Evolutionary conservation across 2,797 vertebrate genomes (phyloP).

Genomic region (Schizopygopsis malacanthus): DNA sequence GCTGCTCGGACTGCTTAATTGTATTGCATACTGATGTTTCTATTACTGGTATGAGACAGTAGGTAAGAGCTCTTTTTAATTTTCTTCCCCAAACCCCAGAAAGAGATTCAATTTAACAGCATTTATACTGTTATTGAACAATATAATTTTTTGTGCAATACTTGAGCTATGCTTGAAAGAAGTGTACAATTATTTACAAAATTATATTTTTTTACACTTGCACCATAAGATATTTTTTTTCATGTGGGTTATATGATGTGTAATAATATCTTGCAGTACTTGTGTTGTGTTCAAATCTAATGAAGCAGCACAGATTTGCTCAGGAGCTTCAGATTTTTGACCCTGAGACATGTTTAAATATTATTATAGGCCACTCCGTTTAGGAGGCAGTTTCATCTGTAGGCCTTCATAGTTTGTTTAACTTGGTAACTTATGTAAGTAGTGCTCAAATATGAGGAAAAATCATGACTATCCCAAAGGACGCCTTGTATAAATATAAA

Average conservation of each 20-base stretch:
- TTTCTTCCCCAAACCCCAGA: too few species aligned
- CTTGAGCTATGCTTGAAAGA: not conserved
- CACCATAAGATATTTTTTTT: conserved; percentile 7
- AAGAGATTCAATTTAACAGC: too few species aligned
- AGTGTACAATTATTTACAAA: not conserved
- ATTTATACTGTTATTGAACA: too few species aligned
- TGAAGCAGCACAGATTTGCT: conserved; percentile 63
- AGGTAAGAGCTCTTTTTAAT: too few species aligned
- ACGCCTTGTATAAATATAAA: conserved; percentile 28
- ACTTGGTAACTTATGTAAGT: conserved; percentile 73
- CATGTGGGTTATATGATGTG: conserved; percentile 49
- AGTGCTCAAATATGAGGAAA: conserved; percentile 65
- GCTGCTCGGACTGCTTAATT: too few species aligned
- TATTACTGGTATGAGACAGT: not conserved
- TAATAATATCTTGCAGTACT: conserved; percentile 18
- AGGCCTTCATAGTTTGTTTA: conserved; percentile 68
- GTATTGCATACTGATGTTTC: too few species aligned
- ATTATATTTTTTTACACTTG: not conserved
- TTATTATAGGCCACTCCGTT: conserved; percentile 72
- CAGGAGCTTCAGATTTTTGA: conserved; percentile 69
- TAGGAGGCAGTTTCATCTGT: conserved; percentile 67
- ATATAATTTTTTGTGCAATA: not conserved
- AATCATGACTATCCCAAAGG: conserved; percentile 60
- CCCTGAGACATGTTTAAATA: conserved; percentile 76
- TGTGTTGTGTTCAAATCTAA: conserved; percentile 61